phyloP scores from a whole-genome alignment of 1,140 invertebrate genomes.

The Solenopsis invicta region DNA sequence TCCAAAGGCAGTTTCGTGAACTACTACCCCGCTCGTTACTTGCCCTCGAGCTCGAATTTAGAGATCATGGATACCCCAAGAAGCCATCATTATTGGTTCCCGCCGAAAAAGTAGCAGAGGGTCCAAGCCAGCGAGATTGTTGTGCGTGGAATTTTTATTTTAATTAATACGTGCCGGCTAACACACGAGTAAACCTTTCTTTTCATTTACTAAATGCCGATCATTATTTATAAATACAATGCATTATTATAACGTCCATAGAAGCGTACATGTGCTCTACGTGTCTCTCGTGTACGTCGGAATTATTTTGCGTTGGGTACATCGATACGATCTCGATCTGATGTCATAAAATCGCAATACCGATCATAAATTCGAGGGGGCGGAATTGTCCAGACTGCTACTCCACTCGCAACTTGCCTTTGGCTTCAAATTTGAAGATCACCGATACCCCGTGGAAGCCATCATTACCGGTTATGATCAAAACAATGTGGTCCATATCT shows the following conservation, averaged over 20 bases:
- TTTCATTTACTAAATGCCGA: not conserved
- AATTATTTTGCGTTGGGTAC: not conserved
- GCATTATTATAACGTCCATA: slow-evolving; percentile 10
- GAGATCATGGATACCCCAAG: slow-evolving; percentile 66
- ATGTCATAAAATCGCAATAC: slow-evolving; percentile 36
- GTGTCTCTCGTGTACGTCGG: not conserved
- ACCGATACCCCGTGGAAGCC: slow-evolving; percentile 39
- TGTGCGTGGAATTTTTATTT: slow-evolving; percentile 46
- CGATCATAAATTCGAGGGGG: slow-evolving; percentile 41
- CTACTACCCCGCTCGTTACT: slow-evolving; percentile 55
- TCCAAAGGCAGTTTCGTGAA: slow-evolving; percentile 61
- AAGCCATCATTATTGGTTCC: slow-evolving; percentile 63
- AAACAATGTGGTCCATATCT: slow-evolving; percentile 21
- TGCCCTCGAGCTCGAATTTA: slow-evolving; percentile 55
- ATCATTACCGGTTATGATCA: slow-evolving; percentile 49
- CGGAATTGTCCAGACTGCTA: slow-evolving; percentile 43
- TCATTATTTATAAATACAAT: not conserved
- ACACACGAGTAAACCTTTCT: not conserved
- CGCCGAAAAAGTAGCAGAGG: slow-evolving; percentile 39
- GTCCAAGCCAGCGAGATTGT: slow-evolving; percentile 23
- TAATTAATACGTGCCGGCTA: slow-evolving; percentile 28
- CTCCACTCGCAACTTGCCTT: slow-evolving; percentile 22
- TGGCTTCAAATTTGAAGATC: slow-evolving; percentile 54
- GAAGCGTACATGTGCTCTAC: not conserved
- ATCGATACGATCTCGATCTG: slow-evolving; percentile 36